These are phyloP conservation scores for Bugulina stolonifera DNA, from an alignment of 2,888 invertebrate genomes.

Conservation along the genomic window DNA sequence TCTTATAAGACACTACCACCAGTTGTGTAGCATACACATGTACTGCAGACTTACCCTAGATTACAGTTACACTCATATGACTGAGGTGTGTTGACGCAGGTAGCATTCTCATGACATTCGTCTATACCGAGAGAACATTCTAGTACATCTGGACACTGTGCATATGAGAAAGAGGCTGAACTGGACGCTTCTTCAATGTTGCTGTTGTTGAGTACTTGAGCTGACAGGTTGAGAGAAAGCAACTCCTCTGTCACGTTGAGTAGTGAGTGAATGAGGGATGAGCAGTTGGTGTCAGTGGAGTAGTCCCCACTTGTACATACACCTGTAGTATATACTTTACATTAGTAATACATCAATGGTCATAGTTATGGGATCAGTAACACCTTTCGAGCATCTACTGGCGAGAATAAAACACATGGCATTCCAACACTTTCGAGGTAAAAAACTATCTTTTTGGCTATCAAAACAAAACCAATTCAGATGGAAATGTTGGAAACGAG, in stretches of 20 bases:
- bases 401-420: background rate
- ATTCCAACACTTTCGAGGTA: no score
- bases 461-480: no score
- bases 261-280: slow-evolving; percentile 32
- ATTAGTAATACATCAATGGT: no score
- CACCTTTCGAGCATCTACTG: no score
- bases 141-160: slow-evolving; percentile 79
- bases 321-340: no score
- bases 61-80: slow-evolving; percentile 80
- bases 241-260: slow-evolving; percentile 30
- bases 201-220: background rate
- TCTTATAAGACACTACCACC: no score
- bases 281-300: slow-evolving; percentile 44
- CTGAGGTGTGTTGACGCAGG: slow-evolving; percentile 84
- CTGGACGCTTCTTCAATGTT: slow-evolving; percentile 27
- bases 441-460: no score
- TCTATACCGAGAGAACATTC: slow-evolving; percentile 82
- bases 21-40: no score
- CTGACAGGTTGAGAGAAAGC: slow-evolving; percentile 21
- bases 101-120: slow-evolving; percentile 83
- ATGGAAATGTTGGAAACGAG: no score
- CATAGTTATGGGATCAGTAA: no score
- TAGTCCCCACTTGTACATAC: slow-evolving; percentile 23
- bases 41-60: slow-evolving; percentile 61
- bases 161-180: slow-evolving; percentile 70